Base-by-base conservation (phyloP, 92 coral and sea anemone genomes). In the Palythoa heliodiscus region DNA sequence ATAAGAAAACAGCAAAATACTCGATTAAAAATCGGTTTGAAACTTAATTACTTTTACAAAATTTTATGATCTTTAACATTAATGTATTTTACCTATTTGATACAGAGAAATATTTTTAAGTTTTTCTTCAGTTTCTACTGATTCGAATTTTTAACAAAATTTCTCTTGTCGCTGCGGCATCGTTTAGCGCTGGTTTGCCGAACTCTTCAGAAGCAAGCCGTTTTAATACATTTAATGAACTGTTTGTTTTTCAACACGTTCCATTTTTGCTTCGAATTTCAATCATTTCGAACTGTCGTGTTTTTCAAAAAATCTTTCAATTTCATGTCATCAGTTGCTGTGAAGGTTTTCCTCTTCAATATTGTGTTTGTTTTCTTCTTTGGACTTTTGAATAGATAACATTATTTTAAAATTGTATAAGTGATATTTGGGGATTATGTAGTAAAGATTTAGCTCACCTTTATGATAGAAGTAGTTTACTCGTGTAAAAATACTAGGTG, bases 171-270 rank as follows among this genome's bases (percentile, higher is more conserved):
- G 25, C 11, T 1, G 50, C 50, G 50, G 35, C 24, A 52, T 35
- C 47, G n/a, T 24, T 37, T 38, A 17, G 12, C 11, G 52, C 12
- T 10, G 24, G 15, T 20, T 12, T 52, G 29, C 54, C 52, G 20
- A 10, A 72, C 13, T 74, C 19, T 13, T 60, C 35, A 63, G 20
- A 64, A 37, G 70, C 15, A 13, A 54, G 70, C 40, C 50, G 83
- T 50, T 64, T 37, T 58, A 16, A 78, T 35, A 58, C 43, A 19
- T 20, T 39, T 15, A 16, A 23, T 38, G 16, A 58, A 19, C 25
- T 20, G 19, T 61, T 39, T 78, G 66, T 38, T 78, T 39, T 61
- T 1, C 53, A 75, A 75, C 53, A 29, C 54, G 69, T 77, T 57
- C 25, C 0, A 57, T 22, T 55, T 72, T 72, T 23, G 13, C 24